phyloP scores from a whole-genome alignment of 2,113 vertebrate species.

The Aegotheles bennettii region DNA sequence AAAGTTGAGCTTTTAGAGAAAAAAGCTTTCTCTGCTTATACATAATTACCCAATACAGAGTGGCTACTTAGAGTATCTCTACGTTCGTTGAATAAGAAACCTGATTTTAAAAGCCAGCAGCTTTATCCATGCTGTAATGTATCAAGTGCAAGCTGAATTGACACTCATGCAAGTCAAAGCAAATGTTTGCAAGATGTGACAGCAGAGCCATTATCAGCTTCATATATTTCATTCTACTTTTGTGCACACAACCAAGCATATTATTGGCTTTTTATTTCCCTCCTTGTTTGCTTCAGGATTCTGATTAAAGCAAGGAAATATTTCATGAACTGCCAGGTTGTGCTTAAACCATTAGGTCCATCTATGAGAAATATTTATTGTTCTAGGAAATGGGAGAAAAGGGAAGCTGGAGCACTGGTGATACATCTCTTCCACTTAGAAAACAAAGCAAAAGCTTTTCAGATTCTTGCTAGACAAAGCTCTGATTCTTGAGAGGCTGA shows the following conservation, averaged over 20 bases:
- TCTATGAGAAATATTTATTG: slow-evolving; percentile 54
- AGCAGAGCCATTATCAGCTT: slow-evolving; percentile 62
- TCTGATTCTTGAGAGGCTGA: not conserved
- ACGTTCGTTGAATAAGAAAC: not conserved
- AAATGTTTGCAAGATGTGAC: slow-evolving; percentile 67
- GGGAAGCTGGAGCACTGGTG: not conserved
- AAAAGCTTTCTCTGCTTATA: slow-evolving; percentile 33
- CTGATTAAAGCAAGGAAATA: slow-evolving; percentile 59
- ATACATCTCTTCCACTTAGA: slow-evolving; percentile 26
- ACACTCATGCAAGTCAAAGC: slow-evolving; percentile 65
- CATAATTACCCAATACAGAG: slow-evolving; percentile 46
- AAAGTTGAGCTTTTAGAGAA: slow-evolving; percentile 46
- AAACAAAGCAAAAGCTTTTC: slow-evolving; percentile 18
- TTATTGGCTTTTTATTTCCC: slow-evolving; percentile 63
- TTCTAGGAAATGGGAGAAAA: slow-evolving; percentile 48
- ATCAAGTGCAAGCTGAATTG: slow-evolving; percentile 55
- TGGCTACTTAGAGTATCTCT: slow-evolving; percentile 35
- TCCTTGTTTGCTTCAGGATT: slow-evolving; percentile 56
- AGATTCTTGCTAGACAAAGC: not conserved
- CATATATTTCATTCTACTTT: slow-evolving; percentile 64
- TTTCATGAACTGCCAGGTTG: slow-evolving; percentile 54
- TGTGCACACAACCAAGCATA: slow-evolving; percentile 56
- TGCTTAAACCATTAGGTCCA: slow-evolving; percentile 48
- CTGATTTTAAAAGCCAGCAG: slow-evolving; percentile 50
- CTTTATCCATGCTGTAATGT: slow-evolving; percentile 25